These are phyloP conservation scores for Xiphophorus hellerii DNA, from an alignment of 2,113 vertebrate species.

Conservation along the genomic window DNA sequence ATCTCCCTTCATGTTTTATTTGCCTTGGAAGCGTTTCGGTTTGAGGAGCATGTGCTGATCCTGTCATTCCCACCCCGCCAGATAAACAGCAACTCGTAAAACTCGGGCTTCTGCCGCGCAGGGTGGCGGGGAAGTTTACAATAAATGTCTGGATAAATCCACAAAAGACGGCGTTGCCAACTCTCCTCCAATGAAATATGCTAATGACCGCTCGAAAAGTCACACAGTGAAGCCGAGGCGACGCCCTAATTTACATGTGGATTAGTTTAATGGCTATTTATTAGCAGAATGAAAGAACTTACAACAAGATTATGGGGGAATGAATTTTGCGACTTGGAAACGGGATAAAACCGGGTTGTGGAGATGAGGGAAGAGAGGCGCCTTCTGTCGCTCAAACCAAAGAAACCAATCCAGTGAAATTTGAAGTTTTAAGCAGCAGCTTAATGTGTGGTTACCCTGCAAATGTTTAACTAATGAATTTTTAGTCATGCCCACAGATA, in stretches of 20 bases:
- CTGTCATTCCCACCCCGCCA: conserved; percentile 56
- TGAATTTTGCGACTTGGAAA: conserved; percentile 8
- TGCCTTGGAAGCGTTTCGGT: conserved; percentile 57
- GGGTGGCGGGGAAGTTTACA: conserved; percentile 68
- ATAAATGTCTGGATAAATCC: conserved; percentile 75
- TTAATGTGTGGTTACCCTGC: conserved; percentile 64
- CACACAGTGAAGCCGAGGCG: conserved; percentile 47
- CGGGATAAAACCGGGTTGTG: not conserved
- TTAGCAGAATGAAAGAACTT: conserved; percentile 23
- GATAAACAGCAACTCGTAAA: conserved; percentile 72
- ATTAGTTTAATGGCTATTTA: conserved; percentile 42
- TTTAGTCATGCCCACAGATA: conserved; percentile 55
- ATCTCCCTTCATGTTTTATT: conserved; percentile 60
- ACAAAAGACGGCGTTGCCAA: conserved; percentile 61
- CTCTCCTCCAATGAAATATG: conserved; percentile 65
- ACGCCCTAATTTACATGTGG: conserved; percentile 48
- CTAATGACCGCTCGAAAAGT: conserved; percentile 61
- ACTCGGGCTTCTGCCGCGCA: conserved; percentile 64
- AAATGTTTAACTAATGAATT: conserved; percentile 68
- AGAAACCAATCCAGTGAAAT: conserved; percentile 45
- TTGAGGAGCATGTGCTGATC: conserved; percentile 51
- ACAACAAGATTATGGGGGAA: conserved; percentile 5
- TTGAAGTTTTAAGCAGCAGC: conserved; percentile 55
- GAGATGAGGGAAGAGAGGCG: conserved; percentile 16
- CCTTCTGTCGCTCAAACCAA: conserved; percentile 42